Percentiles rank a stretch among this genome's conserved stretches.
Conservation (phyloP, 2,888 invertebrate genomes). For the Carterocephalus palaemon region DNA sequence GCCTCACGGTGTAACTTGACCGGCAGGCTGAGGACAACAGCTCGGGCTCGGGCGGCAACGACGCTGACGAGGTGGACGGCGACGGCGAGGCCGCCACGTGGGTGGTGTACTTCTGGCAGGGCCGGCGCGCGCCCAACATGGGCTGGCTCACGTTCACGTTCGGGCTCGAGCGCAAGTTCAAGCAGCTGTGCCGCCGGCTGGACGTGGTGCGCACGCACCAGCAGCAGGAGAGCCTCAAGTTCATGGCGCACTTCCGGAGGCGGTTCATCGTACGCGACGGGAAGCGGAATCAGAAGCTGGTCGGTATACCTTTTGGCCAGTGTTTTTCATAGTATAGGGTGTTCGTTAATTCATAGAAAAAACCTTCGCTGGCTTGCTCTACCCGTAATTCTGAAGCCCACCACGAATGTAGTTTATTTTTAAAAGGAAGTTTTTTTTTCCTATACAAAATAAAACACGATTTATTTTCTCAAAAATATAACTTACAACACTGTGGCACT, state of each 20-base stretch:
- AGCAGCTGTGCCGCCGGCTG: slow-evolving; percentile 59
- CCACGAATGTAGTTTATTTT: too few species aligned
- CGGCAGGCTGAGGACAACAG: slow-evolving; percentile 77
- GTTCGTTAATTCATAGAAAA: too few species aligned
- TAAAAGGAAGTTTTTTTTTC: too few species aligned
- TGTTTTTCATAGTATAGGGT: too few species aligned
- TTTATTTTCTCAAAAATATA: too few species aligned
- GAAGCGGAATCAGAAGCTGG: slow-evolving; percentile 81
- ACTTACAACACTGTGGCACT: too few species aligned
- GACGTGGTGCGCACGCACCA: slow-evolving; percentile 98
- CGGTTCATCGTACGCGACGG: slow-evolving; percentile 96
- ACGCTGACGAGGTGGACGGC: slow-evolving; percentile 56
- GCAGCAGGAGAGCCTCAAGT: slow-evolving; percentile 99
- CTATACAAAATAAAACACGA: too few species aligned
- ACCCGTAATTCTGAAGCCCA: too few species aligned
- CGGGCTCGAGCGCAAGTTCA: slow-evolving; percentile 81
- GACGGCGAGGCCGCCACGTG: slow-evolving; percentile 82
- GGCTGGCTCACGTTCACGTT: slow-evolving; percentile 99
- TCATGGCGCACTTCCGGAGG: slow-evolving; percentile 96
- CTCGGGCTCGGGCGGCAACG: slow-evolving; percentile 42
- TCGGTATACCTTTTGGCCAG: slow-evolving; percentile 37
- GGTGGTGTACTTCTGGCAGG: slow-evolving; percentile 99
- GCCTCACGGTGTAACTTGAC: too few species aligned
- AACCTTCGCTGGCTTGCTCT: too few species aligned
- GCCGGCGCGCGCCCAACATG: slow-evolving; percentile 97